A percentile compares a stretch with the other conserved stretches of the same genome.
Conservation (phyloP, 2,113 vertebrate genomes). For the Rallus limicola region DNA sequence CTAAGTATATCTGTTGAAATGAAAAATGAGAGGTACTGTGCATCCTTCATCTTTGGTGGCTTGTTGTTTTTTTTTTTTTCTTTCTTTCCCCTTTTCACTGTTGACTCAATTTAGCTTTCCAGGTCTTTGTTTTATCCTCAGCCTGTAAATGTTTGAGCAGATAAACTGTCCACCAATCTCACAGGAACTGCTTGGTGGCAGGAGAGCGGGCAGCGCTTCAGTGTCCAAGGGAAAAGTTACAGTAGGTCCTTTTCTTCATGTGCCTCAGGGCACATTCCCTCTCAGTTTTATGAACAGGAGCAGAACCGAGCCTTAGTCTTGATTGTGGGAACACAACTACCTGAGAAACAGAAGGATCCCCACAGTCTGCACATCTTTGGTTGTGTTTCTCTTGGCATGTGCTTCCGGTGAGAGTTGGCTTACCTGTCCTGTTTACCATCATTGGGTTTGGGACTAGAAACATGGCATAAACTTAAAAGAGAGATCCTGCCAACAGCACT, state of each 20-base stretch:
- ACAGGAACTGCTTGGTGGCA: neutral
- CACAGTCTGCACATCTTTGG: neutral
- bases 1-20: neutral
- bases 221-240: neutral
- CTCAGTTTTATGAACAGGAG: neutral
- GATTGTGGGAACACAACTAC: neutral
- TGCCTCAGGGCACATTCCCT: neutral
- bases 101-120: neutral
- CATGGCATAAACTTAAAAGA: neutral
- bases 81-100: neutral
- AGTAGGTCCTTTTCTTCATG: neutral
- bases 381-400: neutral
- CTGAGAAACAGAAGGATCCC: neutral
- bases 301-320: neutral
- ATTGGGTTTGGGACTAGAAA: neutral
- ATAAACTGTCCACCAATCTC: neutral
- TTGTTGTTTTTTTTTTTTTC: neutral
- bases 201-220: neutral
- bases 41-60: neutral
- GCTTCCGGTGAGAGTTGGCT: neutral
- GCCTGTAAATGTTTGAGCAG: neutral
- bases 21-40: neutral
- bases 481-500: neutral
- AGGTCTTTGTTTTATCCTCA: neutral
- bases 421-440: neutral